phyloP scores from a whole-genome alignment of 2,113 vertebrate genomes.

The Abramis brama region DNA sequence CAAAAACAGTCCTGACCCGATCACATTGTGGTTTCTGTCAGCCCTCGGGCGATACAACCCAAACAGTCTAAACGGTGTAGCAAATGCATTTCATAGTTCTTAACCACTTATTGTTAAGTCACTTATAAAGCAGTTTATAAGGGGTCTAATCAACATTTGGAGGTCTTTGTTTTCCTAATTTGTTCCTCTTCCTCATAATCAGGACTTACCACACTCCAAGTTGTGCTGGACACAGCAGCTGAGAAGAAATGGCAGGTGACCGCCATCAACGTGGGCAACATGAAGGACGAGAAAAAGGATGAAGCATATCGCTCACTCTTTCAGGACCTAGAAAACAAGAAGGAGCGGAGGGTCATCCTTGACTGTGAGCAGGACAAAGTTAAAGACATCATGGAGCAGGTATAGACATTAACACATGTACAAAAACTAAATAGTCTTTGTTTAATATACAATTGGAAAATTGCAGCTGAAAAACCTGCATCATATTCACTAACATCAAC shows the following conservation, averaged over 20 bases:
- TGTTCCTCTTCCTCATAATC: constrained; percentile 25
- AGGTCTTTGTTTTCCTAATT: not conserved
- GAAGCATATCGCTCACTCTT: constrained; percentile 97
- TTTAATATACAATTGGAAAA: not conserved
- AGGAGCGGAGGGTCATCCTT: constrained; percentile 94
- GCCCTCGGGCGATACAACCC: not conserved
- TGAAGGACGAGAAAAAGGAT: constrained; percentile 98
- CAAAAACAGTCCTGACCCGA: no score
- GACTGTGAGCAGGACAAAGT: constrained; percentile 99
- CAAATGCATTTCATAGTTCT: not conserved
- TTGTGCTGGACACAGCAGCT: constrained; percentile 94
- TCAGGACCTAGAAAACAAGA: constrained; percentile 96
- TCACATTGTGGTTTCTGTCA: no score
- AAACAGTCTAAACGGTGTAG: not conserved
- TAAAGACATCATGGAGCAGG: constrained; percentile 99
- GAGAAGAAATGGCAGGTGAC: constrained; percentile 99
- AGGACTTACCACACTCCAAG: constrained; percentile 96
- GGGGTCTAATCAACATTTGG: not conserved
- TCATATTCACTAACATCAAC: no score
- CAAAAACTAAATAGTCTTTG: not conserved
- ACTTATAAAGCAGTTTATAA: not conserved
- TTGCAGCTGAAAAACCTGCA: not conserved
- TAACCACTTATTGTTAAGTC: no score
- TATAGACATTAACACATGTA: constrained; percentile 56
- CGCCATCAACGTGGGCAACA: constrained; percentile 97